Evolutionary conservation across 1,140 invertebrate genomes (phyloP).

Genomic region (Battus philenor): DNA sequence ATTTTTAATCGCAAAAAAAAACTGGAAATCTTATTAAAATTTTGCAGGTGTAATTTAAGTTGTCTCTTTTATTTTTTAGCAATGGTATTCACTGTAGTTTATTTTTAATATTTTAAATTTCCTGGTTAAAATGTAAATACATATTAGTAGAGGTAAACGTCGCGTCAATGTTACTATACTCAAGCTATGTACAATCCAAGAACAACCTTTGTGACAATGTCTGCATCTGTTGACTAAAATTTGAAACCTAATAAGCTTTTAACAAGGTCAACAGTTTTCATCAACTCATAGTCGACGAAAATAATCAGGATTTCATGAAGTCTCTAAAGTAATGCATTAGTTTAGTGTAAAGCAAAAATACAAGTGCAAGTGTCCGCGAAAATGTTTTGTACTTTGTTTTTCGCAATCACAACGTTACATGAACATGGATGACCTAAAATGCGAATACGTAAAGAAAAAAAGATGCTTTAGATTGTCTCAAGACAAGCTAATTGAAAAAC

Average conservation of each 20-base stretch:
- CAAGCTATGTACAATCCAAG: conserved; percentile 41
- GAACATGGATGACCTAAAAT: conserved; percentile 77
- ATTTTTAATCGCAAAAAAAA: not conserved
- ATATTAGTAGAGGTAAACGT: conserved; percentile 22
- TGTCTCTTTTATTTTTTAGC: not conserved
- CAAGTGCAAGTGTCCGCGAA: conserved; percentile 67
- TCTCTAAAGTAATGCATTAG: conserved; percentile 45
- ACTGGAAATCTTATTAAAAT: not conserved
- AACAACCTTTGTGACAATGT: conserved; percentile 73
- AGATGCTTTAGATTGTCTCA: conserved; percentile 66
- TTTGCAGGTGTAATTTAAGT: not conserved
- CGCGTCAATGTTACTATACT: conserved; percentile 42
- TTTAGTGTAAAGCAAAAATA: conserved; percentile 48
- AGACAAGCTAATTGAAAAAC: conserved; percentile 58
- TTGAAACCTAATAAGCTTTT: conserved; percentile 77
- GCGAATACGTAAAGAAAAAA: conserved; percentile 74
- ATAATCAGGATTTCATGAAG: conserved; percentile 67
- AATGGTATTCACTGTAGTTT: too few species aligned
- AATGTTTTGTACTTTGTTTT: conserved; percentile 74
- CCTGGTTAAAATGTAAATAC: not conserved
- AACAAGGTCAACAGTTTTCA: conserved; percentile 77
- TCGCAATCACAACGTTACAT: conserved; percentile 76
- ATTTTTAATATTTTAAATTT: not conserved
- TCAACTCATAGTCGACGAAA: conserved; percentile 69
- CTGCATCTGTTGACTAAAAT: conserved; percentile 77